Evolutionary conservation across 2,113 vertebrate genomes (phyloP), one percentile per base, ranked within the genome.

Genomic region (Psittacara wagleri): DNA sequence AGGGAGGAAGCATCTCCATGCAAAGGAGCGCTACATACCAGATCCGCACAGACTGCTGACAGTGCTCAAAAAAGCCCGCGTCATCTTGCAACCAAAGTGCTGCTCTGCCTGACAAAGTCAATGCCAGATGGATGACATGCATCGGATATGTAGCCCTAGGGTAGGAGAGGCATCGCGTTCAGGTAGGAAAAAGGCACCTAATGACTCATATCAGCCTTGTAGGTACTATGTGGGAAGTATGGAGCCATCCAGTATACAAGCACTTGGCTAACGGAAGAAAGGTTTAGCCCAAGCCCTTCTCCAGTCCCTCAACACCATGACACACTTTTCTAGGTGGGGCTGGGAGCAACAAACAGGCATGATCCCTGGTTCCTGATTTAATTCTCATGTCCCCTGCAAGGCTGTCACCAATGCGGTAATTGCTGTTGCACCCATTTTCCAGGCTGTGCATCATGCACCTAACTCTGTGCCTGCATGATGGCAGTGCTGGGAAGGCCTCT

Each of bases 131-230:
- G 69, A 29, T 33, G 22, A 16, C 11, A 4, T 2, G 25, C 31
- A 49, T 19, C 25, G 35, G 49, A 25, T 33, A 22, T 1, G 13
- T 2, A 51, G 46, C 19, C 27, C 51, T 17, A 28, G 23, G 29
- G 57, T 41, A 44, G 41, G n/a, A 90, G 41, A 33, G 3, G 17
- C 31, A 35, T 17, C 0, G 0, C 52, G 13, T 59, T 35, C 2
- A 2, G 24, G 31, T 10, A 66, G 25, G 54, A 52, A 70, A 86
- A 76, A 73, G 25, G 28, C 19, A 66, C 14, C 27, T 52, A 13
- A 73, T 72, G 33, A 25, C 33, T 79, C 23, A 39, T 18, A 17
- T 64, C 15, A 15, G 54, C 15, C 31, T 84, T 0, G 0, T 18
- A 24, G 25, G 4, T 72, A 28, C 15, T 64, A 2, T 0, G 0